Evolutionary conservation across 1,140 invertebrate genomes (phyloP).

Genomic region (Aphaenogaster rudis): DNA sequence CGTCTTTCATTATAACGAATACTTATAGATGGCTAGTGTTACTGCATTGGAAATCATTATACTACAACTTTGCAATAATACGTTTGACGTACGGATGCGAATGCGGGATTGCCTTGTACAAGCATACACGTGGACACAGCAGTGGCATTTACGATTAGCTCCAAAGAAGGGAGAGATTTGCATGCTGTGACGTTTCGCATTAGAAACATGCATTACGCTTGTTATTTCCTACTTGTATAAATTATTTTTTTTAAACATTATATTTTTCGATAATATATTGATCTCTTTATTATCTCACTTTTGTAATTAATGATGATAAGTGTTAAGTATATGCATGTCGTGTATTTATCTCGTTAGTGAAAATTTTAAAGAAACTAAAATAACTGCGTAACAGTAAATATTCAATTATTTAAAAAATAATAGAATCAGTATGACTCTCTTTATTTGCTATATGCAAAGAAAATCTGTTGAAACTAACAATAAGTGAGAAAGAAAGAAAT

Average conservation of each 20-base stretch:
- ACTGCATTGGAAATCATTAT: conserved; percentile 37
- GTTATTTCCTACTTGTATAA: background rate
- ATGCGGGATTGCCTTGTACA: conserved; percentile 6
- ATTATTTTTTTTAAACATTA: conserved; percentile 9
- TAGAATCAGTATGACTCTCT: background rate
- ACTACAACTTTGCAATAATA: conserved; percentile 8
- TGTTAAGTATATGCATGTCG: background rate
- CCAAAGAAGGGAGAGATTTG: conserved; percentile 17
- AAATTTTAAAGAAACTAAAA: background rate
- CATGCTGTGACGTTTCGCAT: background rate
- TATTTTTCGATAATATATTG: background rate
- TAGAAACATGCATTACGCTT: background rate
- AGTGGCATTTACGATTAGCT: conserved; percentile 23
- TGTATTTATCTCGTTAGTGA: background rate
- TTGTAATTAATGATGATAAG: background rate
- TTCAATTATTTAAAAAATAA: conserved; percentile 7
- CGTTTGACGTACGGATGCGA: conserved; percentile 8
- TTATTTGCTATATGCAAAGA: background rate
- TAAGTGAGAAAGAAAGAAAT: background rate
- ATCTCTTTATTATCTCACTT: background rate
- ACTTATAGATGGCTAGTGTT: background rate
- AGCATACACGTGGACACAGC: background rate
- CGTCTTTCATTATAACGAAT: conserved; percentile 12
- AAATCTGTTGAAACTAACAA: background rate
- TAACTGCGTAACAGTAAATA: conserved; percentile 1